Conservation (phyloP, 2,113 vertebrate species). For the Scartelaos histophorus region DNA sequence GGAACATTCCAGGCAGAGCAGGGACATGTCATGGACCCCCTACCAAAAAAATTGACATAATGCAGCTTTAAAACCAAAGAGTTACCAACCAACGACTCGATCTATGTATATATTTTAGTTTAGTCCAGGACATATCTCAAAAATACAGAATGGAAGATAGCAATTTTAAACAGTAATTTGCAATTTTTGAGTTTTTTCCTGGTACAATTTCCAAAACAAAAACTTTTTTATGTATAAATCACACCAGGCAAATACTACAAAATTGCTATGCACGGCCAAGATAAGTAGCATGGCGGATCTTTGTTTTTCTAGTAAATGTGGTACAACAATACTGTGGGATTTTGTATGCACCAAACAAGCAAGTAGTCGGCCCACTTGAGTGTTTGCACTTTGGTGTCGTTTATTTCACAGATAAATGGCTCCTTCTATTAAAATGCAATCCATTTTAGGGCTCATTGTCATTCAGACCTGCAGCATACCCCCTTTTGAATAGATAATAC, state of each 20-base stretch:
- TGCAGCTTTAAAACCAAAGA: background rate
- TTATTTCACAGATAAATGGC: conserved; percentile 22
- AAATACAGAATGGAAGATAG: background rate
- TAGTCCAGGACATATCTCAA: too few species aligned
- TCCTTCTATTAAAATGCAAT: conserved; percentile 43
- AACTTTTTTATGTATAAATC: too few species aligned
- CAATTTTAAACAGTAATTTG: background rate
- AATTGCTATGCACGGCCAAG: background rate
- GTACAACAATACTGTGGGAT: background rate
- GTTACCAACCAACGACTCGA: too few species aligned
- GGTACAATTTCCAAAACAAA: too few species aligned
- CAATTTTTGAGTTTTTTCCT: too few species aligned
- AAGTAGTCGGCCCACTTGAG: background rate
- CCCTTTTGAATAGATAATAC: conserved; percentile 48
- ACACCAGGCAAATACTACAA: too few species aligned
- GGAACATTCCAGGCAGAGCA: too few species aligned
- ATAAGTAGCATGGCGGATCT: background rate
- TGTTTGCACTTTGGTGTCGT: background rate
- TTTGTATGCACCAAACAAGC: background rate
- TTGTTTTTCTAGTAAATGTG: background rate
- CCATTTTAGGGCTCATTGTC: conserved; percentile 28
- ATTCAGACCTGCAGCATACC: conserved; percentile 34
- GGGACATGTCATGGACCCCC: too few species aligned
- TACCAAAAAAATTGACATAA: too few species aligned
- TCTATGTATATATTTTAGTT: background rate